These are phyloP conservation scores for Burhinus bistriatus DNA, from an alignment of 2,113 vertebrate species.

Conservation along the genomic window DNA sequence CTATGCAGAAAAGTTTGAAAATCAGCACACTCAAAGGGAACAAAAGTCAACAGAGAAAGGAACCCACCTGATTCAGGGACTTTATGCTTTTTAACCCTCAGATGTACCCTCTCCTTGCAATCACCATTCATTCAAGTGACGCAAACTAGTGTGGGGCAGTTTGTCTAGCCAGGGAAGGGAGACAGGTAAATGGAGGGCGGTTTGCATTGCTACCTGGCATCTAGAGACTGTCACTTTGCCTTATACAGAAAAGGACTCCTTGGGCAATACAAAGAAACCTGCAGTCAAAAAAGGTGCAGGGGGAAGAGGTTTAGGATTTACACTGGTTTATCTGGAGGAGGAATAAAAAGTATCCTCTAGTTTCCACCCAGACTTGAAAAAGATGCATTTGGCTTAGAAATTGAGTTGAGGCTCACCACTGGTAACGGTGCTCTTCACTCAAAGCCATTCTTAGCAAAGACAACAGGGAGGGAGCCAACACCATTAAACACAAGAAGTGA, in stretches of 20 bases:
- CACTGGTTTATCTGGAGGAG: not conserved
- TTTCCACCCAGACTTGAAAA: not conserved
- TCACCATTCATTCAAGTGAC: not conserved
- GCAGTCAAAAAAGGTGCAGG: not conserved
- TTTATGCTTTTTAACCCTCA: not conserved
- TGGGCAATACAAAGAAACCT: not conserved
- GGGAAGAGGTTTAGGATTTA: not conserved
- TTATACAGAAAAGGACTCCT: not conserved
- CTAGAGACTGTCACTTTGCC: rapidly evolving
- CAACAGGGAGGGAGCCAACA: not conserved
- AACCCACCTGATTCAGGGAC: not conserved
- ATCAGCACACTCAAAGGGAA: not conserved
- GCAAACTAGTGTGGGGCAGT: not conserved
- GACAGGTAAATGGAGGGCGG: not conserved
- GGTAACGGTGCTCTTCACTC: not conserved
- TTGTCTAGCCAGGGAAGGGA: not conserved
- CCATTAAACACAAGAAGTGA: not conserved
- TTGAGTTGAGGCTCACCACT: not conserved
- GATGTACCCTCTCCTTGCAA: not conserved
- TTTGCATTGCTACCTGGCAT: not conserved
- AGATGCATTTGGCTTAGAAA: not conserved
- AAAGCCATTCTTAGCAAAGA: not conserved
- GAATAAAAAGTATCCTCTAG: not conserved
- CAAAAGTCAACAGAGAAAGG: not conserved
- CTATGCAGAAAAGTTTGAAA: conserved; percentile 14